Evolutionary conservation across 2,888 invertebrate species (phyloP).

Genomic region (Diarsia dahlii): DNA sequence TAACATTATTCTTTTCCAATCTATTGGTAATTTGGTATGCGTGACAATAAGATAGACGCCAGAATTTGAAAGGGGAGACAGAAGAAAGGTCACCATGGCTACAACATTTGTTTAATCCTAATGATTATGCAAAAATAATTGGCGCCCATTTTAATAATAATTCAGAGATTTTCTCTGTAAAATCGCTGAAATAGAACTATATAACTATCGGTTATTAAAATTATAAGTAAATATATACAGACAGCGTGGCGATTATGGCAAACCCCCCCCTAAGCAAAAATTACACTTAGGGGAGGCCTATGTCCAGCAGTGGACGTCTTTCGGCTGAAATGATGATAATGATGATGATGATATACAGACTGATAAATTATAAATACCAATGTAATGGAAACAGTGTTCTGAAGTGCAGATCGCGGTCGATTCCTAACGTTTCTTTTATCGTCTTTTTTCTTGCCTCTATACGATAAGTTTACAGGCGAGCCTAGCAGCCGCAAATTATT

Average conservation of each 20-base stretch:
- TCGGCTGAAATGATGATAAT: too few relatives aligned
- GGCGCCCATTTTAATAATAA: conserved; percentile 1
- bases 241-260: too few relatives aligned
- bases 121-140: conserved; percentile 5
- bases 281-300: too few relatives aligned
- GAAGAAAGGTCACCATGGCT: conserved; percentile 37
- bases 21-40: conserved; percentile 24
- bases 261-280: too few relatives aligned
- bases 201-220: not conserved
- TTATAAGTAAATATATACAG: not conserved
- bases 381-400: conserved; percentile 79
- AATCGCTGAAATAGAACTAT: not conserved
- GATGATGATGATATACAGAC: too few relatives aligned
- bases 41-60: conserved; percentile 19
- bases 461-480: conserved; percentile 86
- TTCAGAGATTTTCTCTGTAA: not conserved
- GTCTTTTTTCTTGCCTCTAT: conserved; percentile 85
- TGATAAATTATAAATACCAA: conserved; percentile 74
- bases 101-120: conserved; percentile 35
- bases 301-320: too few relatives aligned
- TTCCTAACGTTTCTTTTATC: conserved; percentile 82
- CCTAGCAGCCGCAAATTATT: conserved; percentile 85
- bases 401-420: conserved; percentile 85
- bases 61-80: conserved; percentile 22
- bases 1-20: conserved; percentile 18